These are phyloP conservation scores for Drosophila nigrodunni DNA, from an alignment of 1,140 invertebrate species.

Conservation along the genomic window DNA sequence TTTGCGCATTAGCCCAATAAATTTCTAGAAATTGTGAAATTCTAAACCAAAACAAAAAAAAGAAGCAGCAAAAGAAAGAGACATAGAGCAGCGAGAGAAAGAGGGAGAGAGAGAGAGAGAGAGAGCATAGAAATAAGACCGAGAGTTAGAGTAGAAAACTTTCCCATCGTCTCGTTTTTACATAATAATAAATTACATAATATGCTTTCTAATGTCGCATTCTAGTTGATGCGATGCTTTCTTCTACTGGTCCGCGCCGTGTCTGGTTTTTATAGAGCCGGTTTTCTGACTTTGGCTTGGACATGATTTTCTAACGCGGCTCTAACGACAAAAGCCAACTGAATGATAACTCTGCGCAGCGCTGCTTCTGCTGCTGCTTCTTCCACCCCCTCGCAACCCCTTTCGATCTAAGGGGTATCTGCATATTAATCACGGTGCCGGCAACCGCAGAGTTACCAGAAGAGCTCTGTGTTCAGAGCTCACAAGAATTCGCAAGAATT, in stretches of 20 bases:
- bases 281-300: slow-evolving; percentile 46
- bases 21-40: slow-evolving; percentile 51
- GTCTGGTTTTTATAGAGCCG: slow-evolving; percentile 48
- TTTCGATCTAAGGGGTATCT: slow-evolving; percentile 23
- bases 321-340: slow-evolving; percentile 60
- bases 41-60: slow-evolving; percentile 47
- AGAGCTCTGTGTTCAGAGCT: slow-evolving; percentile 26
- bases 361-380: too few relatives aligned
- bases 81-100: too few relatives aligned
- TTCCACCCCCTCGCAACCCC: not conserved
- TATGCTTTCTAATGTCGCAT: slow-evolving; percentile 61
- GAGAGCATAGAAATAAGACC: slow-evolving; percentile 5
- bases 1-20: slow-evolving; percentile 47
- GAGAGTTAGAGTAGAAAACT: slow-evolving; percentile 40
- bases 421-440: slow-evolving; percentile 56
- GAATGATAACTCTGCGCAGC: slow-evolving; percentile 5
- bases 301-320: slow-evolving; percentile 59
- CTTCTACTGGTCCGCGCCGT: slow-evolving; percentile 43
- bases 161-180: slow-evolving; percentile 51
- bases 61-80: not conserved
- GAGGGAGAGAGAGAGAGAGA: not conserved
- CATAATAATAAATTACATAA: slow-evolving; percentile 56
- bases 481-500: slow-evolving; percentile 76
- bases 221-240: slow-evolving; percentile 60
- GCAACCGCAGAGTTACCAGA: slow-evolving; percentile 19